These are phyloP conservation scores for Poecilia wingei DNA, from an alignment of 2,797 vertebrate genomes.

Conservation along the genomic window DNA sequence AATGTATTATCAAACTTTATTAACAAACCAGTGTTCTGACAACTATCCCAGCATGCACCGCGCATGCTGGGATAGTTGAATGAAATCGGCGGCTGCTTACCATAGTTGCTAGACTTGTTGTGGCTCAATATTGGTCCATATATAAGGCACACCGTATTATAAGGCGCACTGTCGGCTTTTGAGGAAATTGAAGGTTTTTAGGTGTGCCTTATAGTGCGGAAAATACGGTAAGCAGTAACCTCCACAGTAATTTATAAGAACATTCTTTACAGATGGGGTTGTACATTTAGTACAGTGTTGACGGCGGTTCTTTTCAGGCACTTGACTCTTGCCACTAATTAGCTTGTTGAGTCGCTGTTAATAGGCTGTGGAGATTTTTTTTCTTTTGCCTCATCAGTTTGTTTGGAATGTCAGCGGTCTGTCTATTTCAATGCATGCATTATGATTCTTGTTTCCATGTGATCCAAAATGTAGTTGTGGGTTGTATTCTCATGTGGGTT, in stretches of 20 bases:
- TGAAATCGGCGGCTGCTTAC: no score
- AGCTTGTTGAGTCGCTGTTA: conserved; percentile 65
- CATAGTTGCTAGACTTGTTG: no score
- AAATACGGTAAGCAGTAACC: not conserved
- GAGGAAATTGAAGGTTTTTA: no score
- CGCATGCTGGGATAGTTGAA: no score
- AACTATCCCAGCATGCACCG: no score
- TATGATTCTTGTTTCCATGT: not conserved
- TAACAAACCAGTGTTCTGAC: no score
- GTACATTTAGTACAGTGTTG: conserved; percentile 64
- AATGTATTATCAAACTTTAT: no score
- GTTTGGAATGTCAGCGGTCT: conserved; percentile 55
- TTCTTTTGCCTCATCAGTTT: conserved; percentile 38
- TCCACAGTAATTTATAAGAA: conserved; percentile 54
- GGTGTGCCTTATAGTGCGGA: no score
- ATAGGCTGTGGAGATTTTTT: conserved; percentile 37
- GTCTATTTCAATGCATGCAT: not conserved
- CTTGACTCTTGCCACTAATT: conserved; percentile 55
- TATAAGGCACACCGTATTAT: no score
- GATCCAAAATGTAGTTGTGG: not conserved
- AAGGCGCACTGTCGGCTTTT: no score
- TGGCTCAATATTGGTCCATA: no score
- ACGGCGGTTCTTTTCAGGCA: conserved; percentile 45
- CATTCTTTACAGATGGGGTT: conserved; percentile 26
- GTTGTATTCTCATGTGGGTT: not conserved